Evolutionary conservation across 1,140 invertebrate genomes (phyloP), one percentile per base, ranked within the genome.

Genomic region (Latrodectus geometricus): DNA sequence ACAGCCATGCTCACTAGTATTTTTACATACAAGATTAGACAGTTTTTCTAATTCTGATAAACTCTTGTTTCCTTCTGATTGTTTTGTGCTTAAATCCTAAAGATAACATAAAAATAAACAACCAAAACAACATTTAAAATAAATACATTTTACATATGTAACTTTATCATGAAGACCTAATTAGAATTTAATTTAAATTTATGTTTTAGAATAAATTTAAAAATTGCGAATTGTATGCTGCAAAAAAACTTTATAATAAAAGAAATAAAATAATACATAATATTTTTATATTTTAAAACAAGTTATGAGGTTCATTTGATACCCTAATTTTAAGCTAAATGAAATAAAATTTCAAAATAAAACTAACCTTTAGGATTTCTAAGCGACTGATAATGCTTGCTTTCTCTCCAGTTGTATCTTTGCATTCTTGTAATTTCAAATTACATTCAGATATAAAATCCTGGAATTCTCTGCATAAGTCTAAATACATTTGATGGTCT

Each of bases 401-500:
- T 90, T 95, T 96, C 90, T 97, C 96, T 21, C 96, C 96, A 72
- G 92, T 94, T 0, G 94, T 92, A 90, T 96, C 95, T 56, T 84
- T 86, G 21, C 88, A 87, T 74, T 96, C 94, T 15, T 94, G 90
- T 8, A 97, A 90, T 89, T 96, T 95, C 80, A 96, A 94, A 86
- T 93, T 94, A 90, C 96, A 95, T n/a, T 92, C 92, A 61, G 93
- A 93, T 20, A 97, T 90, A 95, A 96, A 97, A 88, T 96, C 94
- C 88, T 94, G 94, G 89, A 96, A 95, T 20, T 93, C 92, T 89
- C 95, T 94, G 80, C 95, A 93, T 49, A 94, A 91, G 23, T 93
- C 91, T 86, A 95, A 95, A 54, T 96, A 94, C 80, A 95, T 93
- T 89, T 94, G 94, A 90, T 99, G 97, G 88, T 95, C 96, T 81